Evolutionary conservation across 2,888 invertebrate species (phyloP), one percentile per base, ranked within the genome.

Genomic region (Microplitis deprimator): DNA sequence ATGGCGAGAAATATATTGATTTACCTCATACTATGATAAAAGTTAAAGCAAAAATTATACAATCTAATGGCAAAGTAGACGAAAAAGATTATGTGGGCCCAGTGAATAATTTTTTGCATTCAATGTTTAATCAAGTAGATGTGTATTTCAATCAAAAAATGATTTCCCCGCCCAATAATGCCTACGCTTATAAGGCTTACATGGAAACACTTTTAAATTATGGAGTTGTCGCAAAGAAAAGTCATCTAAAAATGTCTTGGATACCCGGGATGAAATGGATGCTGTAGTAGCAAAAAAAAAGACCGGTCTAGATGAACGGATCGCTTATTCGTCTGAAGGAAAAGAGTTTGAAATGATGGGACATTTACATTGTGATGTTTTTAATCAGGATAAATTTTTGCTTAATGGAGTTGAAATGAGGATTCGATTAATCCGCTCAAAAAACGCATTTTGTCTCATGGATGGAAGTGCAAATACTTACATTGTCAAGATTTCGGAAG

Each of bases 1-100:
- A 78, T 59, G 79, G 82, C 7, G 83, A 83, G 10, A 84, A 83
- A 73, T 84, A 83, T 64, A 61, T 82, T 10, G 83, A 85, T 70
- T 69, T 82, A 17, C 73, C 82, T 0, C 79, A 83, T 74, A 84
- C 82, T 10, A 70, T 80, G 75, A 17, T 82, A n/a, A 64, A 59
- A 17, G 29, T 70, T n/a, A n/a, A 16, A 13, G 16, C 50, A 7
- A 39, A 65, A 65, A 64, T 72, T 17, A 8, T 17, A 6, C n/a
- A 60, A 68, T 1, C 10, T 7, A 20, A 65, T 20, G 65, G 65
- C 5, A 20, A 5, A 65, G 65, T 5, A 3, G 65, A 13, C 0
- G 65, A 20, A 13, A 17, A 20, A 6, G 65, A 61, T 62, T 29
- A 20, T 13, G 78, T 81, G 6, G 80, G 75, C 5, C 81, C 82